Conservation (phyloP, 2,888 invertebrate genomes). For the Altica lythri region DNA sequence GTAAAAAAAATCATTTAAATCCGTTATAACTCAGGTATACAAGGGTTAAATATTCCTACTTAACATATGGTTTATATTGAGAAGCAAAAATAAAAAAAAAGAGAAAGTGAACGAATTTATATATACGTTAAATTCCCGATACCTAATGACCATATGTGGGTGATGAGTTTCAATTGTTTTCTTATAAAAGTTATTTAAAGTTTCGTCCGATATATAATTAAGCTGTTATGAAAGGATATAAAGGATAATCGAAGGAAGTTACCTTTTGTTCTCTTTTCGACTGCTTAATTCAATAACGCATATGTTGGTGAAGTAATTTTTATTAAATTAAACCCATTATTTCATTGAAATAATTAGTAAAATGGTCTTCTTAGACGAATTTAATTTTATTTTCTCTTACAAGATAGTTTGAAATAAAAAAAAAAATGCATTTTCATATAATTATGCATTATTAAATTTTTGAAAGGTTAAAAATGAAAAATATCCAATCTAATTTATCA, state of each 20-base stretch:
- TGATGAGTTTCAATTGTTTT: constrained; percentile 50
- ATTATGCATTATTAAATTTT: not conserved
- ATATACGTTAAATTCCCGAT: constrained; percentile 35
- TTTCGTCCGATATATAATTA: constrained; percentile 46
- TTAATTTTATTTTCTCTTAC: too few species aligned
- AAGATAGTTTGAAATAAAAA: too few species aligned
- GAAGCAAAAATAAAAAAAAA: constrained; percentile 41
- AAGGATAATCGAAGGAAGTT: constrained; percentile 38
- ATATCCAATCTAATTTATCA: constrained; percentile 7
- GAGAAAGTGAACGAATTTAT: constrained; percentile 44
- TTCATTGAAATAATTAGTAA: constrained; percentile 18
- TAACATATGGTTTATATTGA: constrained; percentile 38
- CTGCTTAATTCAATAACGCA: constrained; percentile 34
- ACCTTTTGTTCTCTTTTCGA: constrained; percentile 34
- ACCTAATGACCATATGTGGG: constrained; percentile 46
- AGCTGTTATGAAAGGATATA: constrained; percentile 43
- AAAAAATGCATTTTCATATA: not conserved
- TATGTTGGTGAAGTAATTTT: constrained; percentile 27
- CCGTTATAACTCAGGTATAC: constrained; percentile 37
- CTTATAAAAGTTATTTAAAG: constrained; percentile 47
- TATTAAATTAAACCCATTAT: constrained; percentile 25
- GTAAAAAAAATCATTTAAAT: constrained; percentile 37
- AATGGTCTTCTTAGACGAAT: too few species aligned
- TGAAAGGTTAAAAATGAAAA: not conserved
- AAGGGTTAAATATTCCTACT: constrained; percentile 36